Percentiles rank a stretch among this genome's conserved stretches.
phyloP scores from a whole-genome alignment of 2,113 vertebrate species.

The Tragelaphus strepsiceros region DNA sequence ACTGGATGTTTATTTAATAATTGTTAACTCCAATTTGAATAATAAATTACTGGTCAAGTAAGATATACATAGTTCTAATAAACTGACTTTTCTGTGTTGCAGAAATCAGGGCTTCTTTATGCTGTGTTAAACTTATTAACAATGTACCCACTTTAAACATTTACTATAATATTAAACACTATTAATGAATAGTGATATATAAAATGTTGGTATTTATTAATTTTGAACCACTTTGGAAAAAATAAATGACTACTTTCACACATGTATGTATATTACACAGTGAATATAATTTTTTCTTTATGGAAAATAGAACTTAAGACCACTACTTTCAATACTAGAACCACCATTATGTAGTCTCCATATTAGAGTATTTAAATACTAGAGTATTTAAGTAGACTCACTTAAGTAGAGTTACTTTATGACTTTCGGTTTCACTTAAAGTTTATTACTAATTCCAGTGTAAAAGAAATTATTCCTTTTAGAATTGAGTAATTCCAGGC shows the following conservation, averaged over 20 bases:
- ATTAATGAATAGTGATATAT: background rate
- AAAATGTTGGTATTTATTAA: background rate
- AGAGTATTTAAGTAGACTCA: slow-evolving; percentile 5
- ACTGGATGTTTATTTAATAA: slow-evolving; percentile 7
- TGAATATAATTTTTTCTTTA: background rate
- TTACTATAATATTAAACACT: background rate
- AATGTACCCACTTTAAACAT: background rate
- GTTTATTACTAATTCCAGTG: background rate
- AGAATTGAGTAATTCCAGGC: background rate
- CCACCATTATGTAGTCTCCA: background rate
- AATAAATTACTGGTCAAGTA: background rate
- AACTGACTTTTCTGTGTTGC: background rate
- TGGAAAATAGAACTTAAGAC: background rate
- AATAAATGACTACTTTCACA: background rate
- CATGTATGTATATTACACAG: background rate
- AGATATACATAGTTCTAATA: background rate
- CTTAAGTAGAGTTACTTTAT: background rate
- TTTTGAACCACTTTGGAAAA: background rate
- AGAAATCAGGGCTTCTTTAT: background rate
- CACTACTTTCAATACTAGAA: background rate
- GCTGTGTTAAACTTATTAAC: background rate
- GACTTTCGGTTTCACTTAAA: background rate
- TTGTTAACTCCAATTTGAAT: background rate
- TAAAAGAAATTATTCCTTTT: slow-evolving; percentile 22
- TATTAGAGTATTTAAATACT: background rate